phyloP scores from a whole-genome alignment of 2,797 vertebrate species.

The Enteromius radiatus region DNA sequence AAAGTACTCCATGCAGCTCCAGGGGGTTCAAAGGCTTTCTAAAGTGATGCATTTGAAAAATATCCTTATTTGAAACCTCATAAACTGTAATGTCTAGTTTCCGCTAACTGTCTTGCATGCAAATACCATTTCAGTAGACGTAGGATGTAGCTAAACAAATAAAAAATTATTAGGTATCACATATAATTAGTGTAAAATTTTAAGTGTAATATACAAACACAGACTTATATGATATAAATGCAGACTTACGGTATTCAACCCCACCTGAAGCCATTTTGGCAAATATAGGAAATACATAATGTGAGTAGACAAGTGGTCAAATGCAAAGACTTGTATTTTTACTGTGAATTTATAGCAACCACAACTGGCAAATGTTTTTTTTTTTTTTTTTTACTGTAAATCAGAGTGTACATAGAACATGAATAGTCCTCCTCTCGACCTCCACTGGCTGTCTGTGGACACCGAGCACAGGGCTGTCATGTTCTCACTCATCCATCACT shows the following conservation, averaged over 20 bases:
- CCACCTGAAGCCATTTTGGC: neutral
- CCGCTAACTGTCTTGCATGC: too few relatives aligned
- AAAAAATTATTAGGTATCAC: neutral
- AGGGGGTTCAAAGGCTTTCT: too few relatives aligned
- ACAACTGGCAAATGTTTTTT: neutral
- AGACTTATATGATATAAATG: neutral
- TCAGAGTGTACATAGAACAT: neutral
- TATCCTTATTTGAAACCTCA: too few relatives aligned
- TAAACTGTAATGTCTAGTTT: too few relatives aligned
- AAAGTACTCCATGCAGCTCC: too few relatives aligned
- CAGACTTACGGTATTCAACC: neutral
- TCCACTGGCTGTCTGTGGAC: slow-evolving; percentile 55
- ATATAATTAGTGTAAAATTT: neutral
- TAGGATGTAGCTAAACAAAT: too few relatives aligned
- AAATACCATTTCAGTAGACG: too few relatives aligned
- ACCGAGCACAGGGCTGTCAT: slow-evolving; percentile 58
- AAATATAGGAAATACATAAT: neutral
- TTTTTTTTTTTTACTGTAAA: neutral
- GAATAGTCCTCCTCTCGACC: neutral
- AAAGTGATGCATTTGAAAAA: too few relatives aligned
- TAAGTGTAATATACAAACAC: neutral
- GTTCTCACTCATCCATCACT: slow-evolving; percentile 65
- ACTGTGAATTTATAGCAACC: neutral
- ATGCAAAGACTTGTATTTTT: neutral
- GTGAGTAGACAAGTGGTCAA: neutral